A percentile compares a stretch with the other conserved stretches of the same genome.
Conservation (phyloP, 2,888 invertebrate species). For the Ephialtes manifestator region DNA sequence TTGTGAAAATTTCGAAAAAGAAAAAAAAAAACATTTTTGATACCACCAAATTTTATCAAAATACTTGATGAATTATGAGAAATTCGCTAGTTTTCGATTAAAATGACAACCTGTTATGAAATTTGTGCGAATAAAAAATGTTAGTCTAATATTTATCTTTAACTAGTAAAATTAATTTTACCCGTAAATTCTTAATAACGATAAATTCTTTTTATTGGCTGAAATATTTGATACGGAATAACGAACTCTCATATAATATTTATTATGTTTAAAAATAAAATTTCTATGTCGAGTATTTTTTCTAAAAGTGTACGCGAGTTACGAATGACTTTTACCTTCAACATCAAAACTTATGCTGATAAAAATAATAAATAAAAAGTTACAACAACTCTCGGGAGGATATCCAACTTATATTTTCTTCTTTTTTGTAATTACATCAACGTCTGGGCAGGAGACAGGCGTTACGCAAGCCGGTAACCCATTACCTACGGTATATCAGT, state of each 20-base stretch:
- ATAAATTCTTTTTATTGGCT: not conserved
- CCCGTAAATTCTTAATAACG: not conserved
- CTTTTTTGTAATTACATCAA: conserved; percentile 1
- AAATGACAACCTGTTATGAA: too few relatives aligned
- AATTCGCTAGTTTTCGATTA: too few relatives aligned
- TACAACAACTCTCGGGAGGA: not conserved
- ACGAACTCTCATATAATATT: not conserved
- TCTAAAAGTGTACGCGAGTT: not conserved
- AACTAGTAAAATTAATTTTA: not conserved
- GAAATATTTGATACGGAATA: not conserved
- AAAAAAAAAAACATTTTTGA: not conserved
- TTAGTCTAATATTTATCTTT: not conserved
- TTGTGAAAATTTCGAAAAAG: not conserved
- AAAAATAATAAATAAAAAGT: conserved; percentile 8
- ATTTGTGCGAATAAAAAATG: not conserved
- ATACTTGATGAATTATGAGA: too few relatives aligned
- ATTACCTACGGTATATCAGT: conserved; percentile 6
- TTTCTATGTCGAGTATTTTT: not conserved
- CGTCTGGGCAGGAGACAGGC: not conserved
- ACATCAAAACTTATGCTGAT: not conserved
- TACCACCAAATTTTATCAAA: not conserved
- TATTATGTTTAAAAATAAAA: not conserved
- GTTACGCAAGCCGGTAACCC: not conserved
- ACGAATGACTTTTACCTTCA: not conserved
- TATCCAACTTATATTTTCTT: not conserved